These are phyloP conservation scores for Brachyalestes nurse DNA, from an alignment of 2,797 vertebrate genomes.

Conservation along the genomic window DNA sequence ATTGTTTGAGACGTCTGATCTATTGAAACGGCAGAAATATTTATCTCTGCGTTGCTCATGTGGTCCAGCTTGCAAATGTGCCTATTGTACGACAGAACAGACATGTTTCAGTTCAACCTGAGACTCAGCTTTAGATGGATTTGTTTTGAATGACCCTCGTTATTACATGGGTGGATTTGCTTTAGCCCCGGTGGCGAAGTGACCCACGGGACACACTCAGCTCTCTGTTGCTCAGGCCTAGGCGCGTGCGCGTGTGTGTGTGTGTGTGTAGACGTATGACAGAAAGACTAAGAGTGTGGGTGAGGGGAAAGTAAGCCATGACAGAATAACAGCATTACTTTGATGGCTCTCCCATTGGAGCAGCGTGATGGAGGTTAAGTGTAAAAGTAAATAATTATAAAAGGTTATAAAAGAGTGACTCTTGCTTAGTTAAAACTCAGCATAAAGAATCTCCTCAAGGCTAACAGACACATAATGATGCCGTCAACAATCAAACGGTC, in stretches of 20 bases:
- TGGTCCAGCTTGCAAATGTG: conserved; percentile 1
- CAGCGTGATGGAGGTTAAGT: conserved; percentile 62
- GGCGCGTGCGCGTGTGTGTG: not conserved
- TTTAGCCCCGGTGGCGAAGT: conserved; percentile 33
- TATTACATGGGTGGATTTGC: conserved; percentile 44
- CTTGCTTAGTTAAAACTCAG: conserved; percentile 59
- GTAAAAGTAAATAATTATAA: conserved; percentile 60
- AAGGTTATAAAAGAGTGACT: conserved; percentile 24
- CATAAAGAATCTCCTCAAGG: conserved; percentile 21
- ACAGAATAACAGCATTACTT: conserved; percentile 47
- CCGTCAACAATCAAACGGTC: not conserved
- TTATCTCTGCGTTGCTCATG: not conserved
- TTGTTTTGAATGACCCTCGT: conserved; percentile 49
- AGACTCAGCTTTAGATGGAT: conserved; percentile 27
- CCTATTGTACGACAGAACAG: not conserved
- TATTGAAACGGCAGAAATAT: not conserved
- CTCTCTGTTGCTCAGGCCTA: not conserved
- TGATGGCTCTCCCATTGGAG: conserved; percentile 39
- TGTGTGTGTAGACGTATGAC: conserved; percentile 20
- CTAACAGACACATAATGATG: conserved; percentile 11
- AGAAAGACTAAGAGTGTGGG: not conserved
- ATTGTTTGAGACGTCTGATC: no score
- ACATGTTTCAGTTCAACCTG: conserved; percentile 23
- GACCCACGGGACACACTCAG: conserved; percentile 29
- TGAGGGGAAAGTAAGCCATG: conserved; percentile 46